Conservation (phyloP, 1,140 invertebrate genomes). For the Zaprionus taronus region DNA sequence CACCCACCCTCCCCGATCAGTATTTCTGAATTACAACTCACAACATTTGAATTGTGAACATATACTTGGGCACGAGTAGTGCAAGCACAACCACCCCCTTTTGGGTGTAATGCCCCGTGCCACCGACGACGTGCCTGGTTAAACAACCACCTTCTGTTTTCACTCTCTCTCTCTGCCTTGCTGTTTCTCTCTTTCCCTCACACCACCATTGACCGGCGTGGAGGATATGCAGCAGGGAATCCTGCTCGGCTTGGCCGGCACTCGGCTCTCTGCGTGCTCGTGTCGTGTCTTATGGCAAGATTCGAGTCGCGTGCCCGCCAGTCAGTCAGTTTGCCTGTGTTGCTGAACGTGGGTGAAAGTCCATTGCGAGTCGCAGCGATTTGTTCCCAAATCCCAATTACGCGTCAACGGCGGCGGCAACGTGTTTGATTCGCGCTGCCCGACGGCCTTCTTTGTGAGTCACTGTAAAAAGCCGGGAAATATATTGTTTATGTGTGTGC, state of each 20-base stretch:
- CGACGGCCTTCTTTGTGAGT: constrained; percentile 48
- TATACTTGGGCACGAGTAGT: constrained; percentile 24
- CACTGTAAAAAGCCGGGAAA: constrained; percentile 54
- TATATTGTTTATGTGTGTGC: constrained; percentile 49
- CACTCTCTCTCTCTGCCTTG: constrained; percentile 11
- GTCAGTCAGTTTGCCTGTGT: constrained; percentile 68
- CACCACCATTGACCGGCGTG: constrained; percentile 11
- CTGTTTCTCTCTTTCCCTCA: background rate
- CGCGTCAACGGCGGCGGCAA: constrained; percentile 9
- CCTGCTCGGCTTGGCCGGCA: constrained; percentile 15
- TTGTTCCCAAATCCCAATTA: constrained; percentile 3
- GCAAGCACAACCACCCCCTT: constrained; percentile 42
- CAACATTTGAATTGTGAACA: constrained; percentile 26
- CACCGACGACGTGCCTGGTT: constrained; percentile 28
- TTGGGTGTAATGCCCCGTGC: constrained; percentile 28
- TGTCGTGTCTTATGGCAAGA: constrained; percentile 61
- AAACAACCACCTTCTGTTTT: constrained; percentile 58
- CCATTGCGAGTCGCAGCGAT: constrained; percentile 27
- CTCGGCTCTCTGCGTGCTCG: constrained; percentile 51
- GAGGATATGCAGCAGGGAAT: constrained; percentile 27
- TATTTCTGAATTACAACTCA: constrained; percentile 49
- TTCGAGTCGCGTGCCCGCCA: constrained; percentile 64
- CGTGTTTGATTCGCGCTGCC: constrained; percentile 30
- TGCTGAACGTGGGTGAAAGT: constrained; percentile 74
- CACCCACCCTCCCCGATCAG: constrained; percentile 43